These are phyloP conservation scores for Temnothorax ravouxi DNA, from an alignment of 2,888 invertebrate genomes.

Conservation along the genomic window DNA sequence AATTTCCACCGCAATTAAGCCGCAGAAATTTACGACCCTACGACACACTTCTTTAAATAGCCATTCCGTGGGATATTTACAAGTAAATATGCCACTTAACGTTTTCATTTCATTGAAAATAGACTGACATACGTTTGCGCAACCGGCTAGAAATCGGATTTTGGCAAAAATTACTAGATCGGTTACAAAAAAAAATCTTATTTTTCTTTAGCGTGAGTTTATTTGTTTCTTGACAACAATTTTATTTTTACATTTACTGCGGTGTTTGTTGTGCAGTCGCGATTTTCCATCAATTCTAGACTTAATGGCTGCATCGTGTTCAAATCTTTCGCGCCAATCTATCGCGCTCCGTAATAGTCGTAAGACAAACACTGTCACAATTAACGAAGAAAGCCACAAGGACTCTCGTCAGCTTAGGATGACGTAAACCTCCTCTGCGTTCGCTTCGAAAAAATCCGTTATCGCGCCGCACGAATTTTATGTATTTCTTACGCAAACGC, in stretches of 20 bases:
- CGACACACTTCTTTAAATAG: slow-evolving; percentile 37
- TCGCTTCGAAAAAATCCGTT: slow-evolving; percentile 54
- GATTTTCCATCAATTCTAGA: slow-evolving; percentile 11
- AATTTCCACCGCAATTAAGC: slow-evolving; percentile 9
- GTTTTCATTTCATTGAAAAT: slow-evolving; percentile 40
- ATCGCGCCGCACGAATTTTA: slow-evolving; percentile 56
- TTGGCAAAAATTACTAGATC: not conserved
- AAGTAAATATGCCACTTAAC: slow-evolving; percentile 8
- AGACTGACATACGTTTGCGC: too few species aligned
- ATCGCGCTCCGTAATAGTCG: not conserved
- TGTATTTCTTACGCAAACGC: slow-evolving; percentile 42
- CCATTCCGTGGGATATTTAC: slow-evolving; percentile 22
- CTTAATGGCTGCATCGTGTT: not conserved
- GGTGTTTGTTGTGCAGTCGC: not conserved
- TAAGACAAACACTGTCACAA: slow-evolving; percentile 18
- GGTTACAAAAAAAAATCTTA: not conserved
- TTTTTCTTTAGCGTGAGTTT: not conserved
- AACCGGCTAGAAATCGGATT: not conserved
- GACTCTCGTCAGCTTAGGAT: not conserved
- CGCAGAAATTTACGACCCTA: slow-evolving; percentile 64
- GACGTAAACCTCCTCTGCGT: not conserved
- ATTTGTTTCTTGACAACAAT: not conserved
- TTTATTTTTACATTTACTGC: not conserved
- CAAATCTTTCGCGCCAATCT: not conserved
- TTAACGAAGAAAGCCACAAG: not conserved